Percentiles rank a stretch among this genome's conserved stretches.
Evolutionary conservation across 2,797 vertebrate genomes (phyloP).

Genomic region (Emys orbicularis): DNA sequence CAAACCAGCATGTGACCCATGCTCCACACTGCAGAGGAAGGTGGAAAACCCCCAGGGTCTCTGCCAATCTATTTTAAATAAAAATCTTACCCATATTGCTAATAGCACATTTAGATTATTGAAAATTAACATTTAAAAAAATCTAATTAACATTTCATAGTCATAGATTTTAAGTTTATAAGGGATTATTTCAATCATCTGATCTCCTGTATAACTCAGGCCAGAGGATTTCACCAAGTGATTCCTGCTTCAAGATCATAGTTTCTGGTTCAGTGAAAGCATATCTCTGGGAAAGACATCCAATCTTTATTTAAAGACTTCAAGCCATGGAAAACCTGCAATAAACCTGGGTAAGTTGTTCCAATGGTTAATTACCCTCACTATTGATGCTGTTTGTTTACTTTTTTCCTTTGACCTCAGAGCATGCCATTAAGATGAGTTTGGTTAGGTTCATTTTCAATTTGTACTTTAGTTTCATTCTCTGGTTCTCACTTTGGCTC

Average conservation of each 20-base stretch:
- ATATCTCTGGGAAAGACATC: background rate
- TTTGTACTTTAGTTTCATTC: background rate
- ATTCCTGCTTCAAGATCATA: background rate
- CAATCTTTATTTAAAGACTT: background rate
- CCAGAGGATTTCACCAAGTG: background rate
- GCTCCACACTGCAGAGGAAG: background rate
- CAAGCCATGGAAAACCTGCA: background rate
- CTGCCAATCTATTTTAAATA: background rate
- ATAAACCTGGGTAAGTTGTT: background rate
- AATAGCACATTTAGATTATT: background rate
- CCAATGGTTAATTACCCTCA: accelerated
- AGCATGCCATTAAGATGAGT: background rate
- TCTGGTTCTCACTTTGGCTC: background rate
- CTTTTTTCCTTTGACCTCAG: background rate
- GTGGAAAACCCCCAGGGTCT: background rate
- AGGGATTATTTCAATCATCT: background rate
- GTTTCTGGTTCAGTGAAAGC: background rate
- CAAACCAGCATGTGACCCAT: background rate
- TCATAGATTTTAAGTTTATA: background rate
- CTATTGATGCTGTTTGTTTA: background rate
- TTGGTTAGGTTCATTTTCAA: background rate
- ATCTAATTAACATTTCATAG: background rate
- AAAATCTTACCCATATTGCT: background rate
- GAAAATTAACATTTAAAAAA: background rate
- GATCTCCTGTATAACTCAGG: background rate